phyloP scores from a whole-genome alignment of 2,888 invertebrate species.

The Halictus ligatus region DNA sequence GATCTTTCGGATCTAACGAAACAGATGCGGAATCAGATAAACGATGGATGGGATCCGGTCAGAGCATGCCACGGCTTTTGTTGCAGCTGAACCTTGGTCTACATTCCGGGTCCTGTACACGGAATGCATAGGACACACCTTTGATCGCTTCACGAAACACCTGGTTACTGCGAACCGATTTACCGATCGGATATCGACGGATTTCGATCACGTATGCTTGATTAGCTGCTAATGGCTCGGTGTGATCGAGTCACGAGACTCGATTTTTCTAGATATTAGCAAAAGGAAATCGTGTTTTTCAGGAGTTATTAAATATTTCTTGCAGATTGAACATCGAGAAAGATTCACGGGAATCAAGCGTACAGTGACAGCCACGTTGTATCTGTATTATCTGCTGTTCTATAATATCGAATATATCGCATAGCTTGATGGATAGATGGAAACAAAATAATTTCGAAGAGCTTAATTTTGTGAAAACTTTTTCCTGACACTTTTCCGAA shows the following conservation, averaged over 20 bases:
- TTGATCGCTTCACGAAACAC: slow-evolving; percentile 61
- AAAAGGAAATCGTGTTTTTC: neutral
- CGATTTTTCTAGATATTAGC: neutral
- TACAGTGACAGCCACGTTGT: neutral
- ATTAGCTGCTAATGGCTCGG: neutral
- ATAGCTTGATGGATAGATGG: neutral
- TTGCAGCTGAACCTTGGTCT: slow-evolving; percentile 70
- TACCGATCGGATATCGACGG: slow-evolving; percentile 35
- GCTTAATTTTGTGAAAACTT: neutral
- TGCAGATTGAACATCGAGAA: neutral
- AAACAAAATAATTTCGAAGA: neutral
- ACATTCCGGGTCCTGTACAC: slow-evolving; percentile 56
- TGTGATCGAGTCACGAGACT: neutral
- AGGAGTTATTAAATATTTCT: neutral
- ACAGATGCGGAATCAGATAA: slow-evolving; percentile 61
- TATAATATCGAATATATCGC: neutral
- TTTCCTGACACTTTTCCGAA: neutral
- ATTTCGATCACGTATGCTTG: neutral
- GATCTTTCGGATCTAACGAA: slow-evolving; percentile 54
- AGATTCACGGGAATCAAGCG: neutral
- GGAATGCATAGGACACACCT: slow-evolving; percentile 62
- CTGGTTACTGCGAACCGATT: slow-evolving; percentile 55
- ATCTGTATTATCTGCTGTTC: neutral
- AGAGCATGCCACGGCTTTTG: slow-evolving; percentile 38
- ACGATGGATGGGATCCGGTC: slow-evolving; percentile 31